A percentile compares a stretch with the other conserved stretches of the same genome.
Evolutionary conservation across 2,113 vertebrate genomes (phyloP).

Genomic region (Paramisgurnus dabryanus): DNA sequence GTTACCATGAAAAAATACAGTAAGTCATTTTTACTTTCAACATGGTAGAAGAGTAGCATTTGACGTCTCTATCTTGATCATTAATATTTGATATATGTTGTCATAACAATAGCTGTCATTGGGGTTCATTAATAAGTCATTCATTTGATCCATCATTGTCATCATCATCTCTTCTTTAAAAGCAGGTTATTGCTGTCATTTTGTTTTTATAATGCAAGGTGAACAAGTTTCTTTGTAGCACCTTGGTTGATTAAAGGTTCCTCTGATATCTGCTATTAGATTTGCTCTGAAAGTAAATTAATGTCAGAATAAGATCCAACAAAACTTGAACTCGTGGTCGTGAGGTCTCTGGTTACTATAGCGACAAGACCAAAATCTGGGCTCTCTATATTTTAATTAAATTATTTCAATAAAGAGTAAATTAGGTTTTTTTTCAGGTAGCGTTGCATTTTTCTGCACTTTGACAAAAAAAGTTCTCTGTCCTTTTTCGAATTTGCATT

Average conservation of each 20-base stretch:
- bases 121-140: background rate
- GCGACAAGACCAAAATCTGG: background rate
- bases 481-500: background rate
- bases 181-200: background rate
- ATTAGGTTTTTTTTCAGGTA: background rate
- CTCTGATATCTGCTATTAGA: background rate
- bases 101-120: background rate
- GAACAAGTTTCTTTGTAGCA: background rate
- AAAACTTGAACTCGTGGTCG: background rate
- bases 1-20: too few species aligned
- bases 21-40: too few species aligned
- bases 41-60: too few species aligned
- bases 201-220: background rate
- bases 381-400: background rate
- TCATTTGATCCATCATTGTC: background rate
- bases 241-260: background rate
- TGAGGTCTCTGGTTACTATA: slow-evolving; percentile 9
- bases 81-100: background rate
- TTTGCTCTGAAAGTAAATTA: background rate
- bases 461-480: background rate
- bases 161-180: background rate
- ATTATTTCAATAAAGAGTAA: slow-evolving; percentile 1
- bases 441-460: background rate
- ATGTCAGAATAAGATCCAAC: background rate
- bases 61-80: too few species aligned